These are phyloP conservation scores for Zoroaster sp. DNA, from an alignment of 53 echinoderm and acorn worm species.

Conservation along the genomic window DNA sequence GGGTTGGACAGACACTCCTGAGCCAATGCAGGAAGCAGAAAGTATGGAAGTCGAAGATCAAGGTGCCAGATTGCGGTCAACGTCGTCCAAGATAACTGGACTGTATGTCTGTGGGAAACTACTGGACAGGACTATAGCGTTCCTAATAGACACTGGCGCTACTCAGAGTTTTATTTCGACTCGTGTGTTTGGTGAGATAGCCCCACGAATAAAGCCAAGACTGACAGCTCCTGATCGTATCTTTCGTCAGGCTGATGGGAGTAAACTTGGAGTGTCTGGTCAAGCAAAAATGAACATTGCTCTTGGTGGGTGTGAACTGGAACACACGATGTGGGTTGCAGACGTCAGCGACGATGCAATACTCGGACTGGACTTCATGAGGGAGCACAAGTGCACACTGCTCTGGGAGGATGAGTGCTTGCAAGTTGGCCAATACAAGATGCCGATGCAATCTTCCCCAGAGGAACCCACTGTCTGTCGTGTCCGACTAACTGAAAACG, in stretches of 20 bases:
- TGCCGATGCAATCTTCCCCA: slow-evolving; percentile 13
- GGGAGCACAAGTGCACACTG: background rate
- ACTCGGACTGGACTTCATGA: slow-evolving; percentile 18
- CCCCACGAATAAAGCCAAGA: background rate
- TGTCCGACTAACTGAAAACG: slow-evolving; percentile 10
- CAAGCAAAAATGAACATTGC: background rate
- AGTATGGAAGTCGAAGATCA: no score
- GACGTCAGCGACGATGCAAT: slow-evolving; percentile 1
- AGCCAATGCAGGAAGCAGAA: no score
- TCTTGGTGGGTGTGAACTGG: background rate
- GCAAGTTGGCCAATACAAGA: background rate
- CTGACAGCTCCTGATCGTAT: background rate
- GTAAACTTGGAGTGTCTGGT: background rate
- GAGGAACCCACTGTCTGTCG: slow-evolving; percentile 1
- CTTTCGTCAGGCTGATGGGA: background rate
- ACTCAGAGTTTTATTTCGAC: background rate
- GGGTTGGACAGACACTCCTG: background rate
- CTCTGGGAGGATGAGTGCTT: background rate
- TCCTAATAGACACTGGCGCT: no score
- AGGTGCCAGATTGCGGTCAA: no score
- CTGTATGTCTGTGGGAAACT: no score
- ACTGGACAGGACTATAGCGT: background rate
- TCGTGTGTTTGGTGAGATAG: background rate
- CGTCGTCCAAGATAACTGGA: no score
- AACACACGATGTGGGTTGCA: slow-evolving; percentile 15